Evolutionary conservation across 1,140 invertebrate species (phyloP), one percentile per base, ranked within the genome.

Genomic region (Phocides pigmalion): DNA sequence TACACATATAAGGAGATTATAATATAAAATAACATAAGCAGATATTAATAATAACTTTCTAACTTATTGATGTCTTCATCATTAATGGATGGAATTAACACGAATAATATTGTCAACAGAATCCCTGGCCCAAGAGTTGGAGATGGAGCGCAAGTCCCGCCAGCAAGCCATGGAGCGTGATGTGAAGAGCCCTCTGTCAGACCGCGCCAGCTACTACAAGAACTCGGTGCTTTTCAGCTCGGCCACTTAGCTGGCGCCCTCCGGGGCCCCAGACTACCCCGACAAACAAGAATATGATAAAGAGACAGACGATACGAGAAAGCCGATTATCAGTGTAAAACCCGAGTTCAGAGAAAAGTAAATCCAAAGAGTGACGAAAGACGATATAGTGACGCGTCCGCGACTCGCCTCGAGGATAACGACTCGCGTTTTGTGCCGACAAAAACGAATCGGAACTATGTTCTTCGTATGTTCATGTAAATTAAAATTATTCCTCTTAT

Each of bases 151-250:
- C 89, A 97, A 97, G 88, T 94, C 95, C 32, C 94, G 96, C 62
- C 96, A 96, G 77, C 95, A 96, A 67, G 94, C 95, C 39, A 92
- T 94, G 74, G 96, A 97, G 81, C 93, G 95, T 69, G 96, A 97
- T 81, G 95, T 97, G 32, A 97, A 97, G 90, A 96, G 95, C 80
- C 96, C 96, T 20, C 93, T 97, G 67, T 96, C 96, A 85, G 96
- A 97, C 77, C 93, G 95, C 75, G 94, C 95, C 67, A 93, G 93
- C 71, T 97, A 97, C 90, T 97, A 97, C 93, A 97, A 97, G 88
- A 97, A 96, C 86, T 96, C 96, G 9, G 96, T 97, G 64, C 92
- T 97, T 47, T 97, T 97, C 83, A 96, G 95, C 68, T 95, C 95
- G 75, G 96, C 96, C 79, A 97, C 96, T 93, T 97, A 96, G 95